These are phyloP conservation scores for Octodon degus DNA, from an alignment of 2,113 vertebrate genomes.

Conservation along the genomic window DNA sequence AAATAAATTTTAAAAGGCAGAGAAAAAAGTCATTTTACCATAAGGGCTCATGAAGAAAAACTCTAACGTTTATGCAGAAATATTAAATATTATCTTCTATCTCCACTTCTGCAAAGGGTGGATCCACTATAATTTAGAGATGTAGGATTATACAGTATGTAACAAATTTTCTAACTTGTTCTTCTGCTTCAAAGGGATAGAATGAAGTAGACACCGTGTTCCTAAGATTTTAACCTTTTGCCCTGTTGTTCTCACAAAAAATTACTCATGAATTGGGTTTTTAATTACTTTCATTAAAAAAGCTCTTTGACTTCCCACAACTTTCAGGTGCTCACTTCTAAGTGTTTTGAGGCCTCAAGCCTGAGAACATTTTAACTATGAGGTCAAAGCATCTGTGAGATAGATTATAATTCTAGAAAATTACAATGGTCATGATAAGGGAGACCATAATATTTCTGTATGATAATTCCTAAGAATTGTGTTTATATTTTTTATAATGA, in stretches of 20 bases:
- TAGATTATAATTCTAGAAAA: slow-evolving; percentile 50
- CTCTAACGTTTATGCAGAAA: not conserved
- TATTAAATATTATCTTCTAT: not conserved
- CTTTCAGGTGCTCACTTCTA: slow-evolving; percentile 52
- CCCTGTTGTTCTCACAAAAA: slow-evolving; percentile 47
- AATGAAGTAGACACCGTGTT: slow-evolving; percentile 10
- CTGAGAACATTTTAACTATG: slow-evolving; percentile 24
- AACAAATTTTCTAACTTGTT: slow-evolving; percentile 29
- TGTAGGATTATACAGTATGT: not conserved
- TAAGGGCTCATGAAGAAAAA: slow-evolving; percentile 2
- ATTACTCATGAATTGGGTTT: slow-evolving; percentile 65
- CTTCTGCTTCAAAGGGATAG: not conserved
- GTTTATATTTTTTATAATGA: slow-evolving; percentile 45
- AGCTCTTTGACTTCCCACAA: slow-evolving; percentile 53
- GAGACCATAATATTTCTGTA: not conserved
- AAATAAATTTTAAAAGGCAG: too few relatives aligned
- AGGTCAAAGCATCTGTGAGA: slow-evolving; percentile 20
- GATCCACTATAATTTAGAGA: not conserved
- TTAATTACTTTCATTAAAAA: slow-evolving; percentile 76
- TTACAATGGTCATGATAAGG: slow-evolving; percentile 37
- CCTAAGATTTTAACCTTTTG: not conserved
- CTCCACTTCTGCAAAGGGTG: rapidly evolving
- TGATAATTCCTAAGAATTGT: slow-evolving; percentile 33
- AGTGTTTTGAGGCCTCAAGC: slow-evolving; percentile 52
- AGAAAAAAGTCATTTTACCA: not conserved